Evolutionary conservation across 2,113 vertebrate genomes (phyloP).

Genomic region (Cebidichthys violaceus): DNA sequence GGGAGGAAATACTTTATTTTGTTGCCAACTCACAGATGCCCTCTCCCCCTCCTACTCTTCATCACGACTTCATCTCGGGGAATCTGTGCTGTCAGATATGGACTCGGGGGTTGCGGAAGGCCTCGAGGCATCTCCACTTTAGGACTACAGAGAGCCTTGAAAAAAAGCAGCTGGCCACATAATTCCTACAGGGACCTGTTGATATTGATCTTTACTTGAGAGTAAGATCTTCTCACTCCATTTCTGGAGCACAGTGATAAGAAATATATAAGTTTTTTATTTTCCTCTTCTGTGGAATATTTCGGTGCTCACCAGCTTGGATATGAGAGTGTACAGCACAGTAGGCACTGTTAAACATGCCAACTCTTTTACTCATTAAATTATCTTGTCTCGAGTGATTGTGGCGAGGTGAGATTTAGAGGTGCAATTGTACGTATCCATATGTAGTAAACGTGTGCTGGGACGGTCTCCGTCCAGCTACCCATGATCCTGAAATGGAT

Average conservation of each 20-base stretch:
- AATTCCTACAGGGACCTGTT: constrained; percentile 53
- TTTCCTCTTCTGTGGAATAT: not conserved
- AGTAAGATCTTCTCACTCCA: constrained; percentile 36
- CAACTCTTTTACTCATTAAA: constrained; percentile 3
- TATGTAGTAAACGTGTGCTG: not conserved
- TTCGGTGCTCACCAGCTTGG: constrained; percentile 18
- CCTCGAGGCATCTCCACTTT: constrained; percentile 50
- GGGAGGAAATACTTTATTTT: constrained; percentile 57
- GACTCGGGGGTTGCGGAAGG: constrained; percentile 58
- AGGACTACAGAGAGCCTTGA: constrained; percentile 44
- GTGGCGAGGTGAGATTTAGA: not conserved
- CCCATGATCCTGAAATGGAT: not conserved
- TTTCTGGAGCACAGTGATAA: constrained; percentile 61
- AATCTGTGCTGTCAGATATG: constrained; percentile 63
- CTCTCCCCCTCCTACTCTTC: constrained; percentile 50
- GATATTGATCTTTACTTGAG: constrained; percentile 64
- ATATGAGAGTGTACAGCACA: not conserved
- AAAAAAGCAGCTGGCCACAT: constrained; percentile 56
- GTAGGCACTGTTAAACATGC: not conserved
- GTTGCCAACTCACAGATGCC: constrained; percentile 39
- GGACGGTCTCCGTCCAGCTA: not conserved
- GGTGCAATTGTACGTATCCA: constrained; percentile 1
- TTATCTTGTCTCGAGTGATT: not conserved
- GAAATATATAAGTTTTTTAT: constrained; percentile 34
- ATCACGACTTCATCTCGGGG: constrained; percentile 53